Base-by-base conservation (phyloP, 2,888 invertebrate genomes). In the Lissonota sp. region DNA sequence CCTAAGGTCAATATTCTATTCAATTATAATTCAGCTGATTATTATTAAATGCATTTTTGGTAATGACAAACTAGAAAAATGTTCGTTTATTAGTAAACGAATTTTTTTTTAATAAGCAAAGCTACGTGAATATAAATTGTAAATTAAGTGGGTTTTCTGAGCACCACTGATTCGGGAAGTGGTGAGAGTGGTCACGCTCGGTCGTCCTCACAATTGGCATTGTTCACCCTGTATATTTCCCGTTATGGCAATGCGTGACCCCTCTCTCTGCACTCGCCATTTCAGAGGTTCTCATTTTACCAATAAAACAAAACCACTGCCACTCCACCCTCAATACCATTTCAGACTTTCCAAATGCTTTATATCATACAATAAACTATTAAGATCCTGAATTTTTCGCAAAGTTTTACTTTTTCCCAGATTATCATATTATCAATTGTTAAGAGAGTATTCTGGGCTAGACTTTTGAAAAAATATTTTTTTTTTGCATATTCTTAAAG, bases 151-250 rank as follows among this genome's bases (percentile, higher is more conserved):
- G 16, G 5, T 26, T 46, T 58, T 46, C 16, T 72, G 72, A 78
- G 71, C 72, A 72, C 72, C 71, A 44, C 78, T 78, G 78, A 53
- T 40, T 67, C 39, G 60, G 60, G 58, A 78, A 72, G 60, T 49
- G 49, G 64, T 37, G 71, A 77, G 70, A 77, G 63, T 64, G 64
- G 70, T 77, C 77, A 71, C 77, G 64, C 64, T 70, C 51, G 64
- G 53, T 26, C 49, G 42, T 77, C 51, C 57, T 60, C 42, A 42
- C 72, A 71, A 72, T 78, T 78, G 77, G 75, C 67, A 53, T 75
- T 77, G 70, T 77, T 77, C 53, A 16, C 37, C 7, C 64, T 39
- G 40, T 40, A 64, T 26, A 66, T 77, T 12, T 53, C 77, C 77
- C 58, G 70, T 71, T 64, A 66, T 60, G 64, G 53, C 57, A 14